Evolutionary conservation across 2,888 invertebrate genomes (phyloP), one percentile per base, ranked within the genome.

Genomic region (Oeneis ivallda): DNA sequence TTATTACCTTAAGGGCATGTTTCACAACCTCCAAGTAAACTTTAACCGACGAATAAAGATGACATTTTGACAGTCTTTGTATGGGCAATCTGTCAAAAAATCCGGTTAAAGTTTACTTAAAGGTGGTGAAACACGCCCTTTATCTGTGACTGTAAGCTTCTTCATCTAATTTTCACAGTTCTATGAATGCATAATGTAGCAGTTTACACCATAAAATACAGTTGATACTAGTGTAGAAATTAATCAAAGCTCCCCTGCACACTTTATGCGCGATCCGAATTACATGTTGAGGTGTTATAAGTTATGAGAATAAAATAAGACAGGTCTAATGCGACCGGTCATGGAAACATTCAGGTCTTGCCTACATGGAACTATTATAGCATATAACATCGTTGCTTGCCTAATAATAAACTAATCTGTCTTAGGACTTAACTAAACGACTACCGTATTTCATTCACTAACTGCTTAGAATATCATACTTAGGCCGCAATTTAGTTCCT

Each of bases 241-340:
- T 56, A 56, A 39, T 56, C 56, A 26, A 41, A 7, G 56, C 7
- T 41, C 56, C 56, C 9, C 19, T 41, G 56, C 17, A 37, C 49
- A 39, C 47, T 60, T 59, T 47, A 61, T 41, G 10, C 39, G 47
- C 52, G 15, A 11, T 52, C 39, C 53, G 54, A 64, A 59, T 54
- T 60, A 65, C 50, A n/a, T n/a, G n/a, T n/a, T n/a, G n/a, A 63
- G 60, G 59, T 64, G 64, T 53, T 67, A 57, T 57, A 58, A 67
- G 45, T 67, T 64, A 67, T 64, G 64, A 32, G 53, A 52, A 64
- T 67, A 67, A 61, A 67, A 67, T 67, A 57, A 67, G 41, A n/a
- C n/a, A n/a, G n/a, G 67, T 54, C 57, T 61, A 61, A 61, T 61
- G 56, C 34, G 56, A 61, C 64, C 50, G 45, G 39, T 26, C 56